Percentiles rank a stretch among this genome's conserved stretches.
Conservation (phyloP, 1,140 invertebrate species). For the Neodiprion virginianus region DNA sequence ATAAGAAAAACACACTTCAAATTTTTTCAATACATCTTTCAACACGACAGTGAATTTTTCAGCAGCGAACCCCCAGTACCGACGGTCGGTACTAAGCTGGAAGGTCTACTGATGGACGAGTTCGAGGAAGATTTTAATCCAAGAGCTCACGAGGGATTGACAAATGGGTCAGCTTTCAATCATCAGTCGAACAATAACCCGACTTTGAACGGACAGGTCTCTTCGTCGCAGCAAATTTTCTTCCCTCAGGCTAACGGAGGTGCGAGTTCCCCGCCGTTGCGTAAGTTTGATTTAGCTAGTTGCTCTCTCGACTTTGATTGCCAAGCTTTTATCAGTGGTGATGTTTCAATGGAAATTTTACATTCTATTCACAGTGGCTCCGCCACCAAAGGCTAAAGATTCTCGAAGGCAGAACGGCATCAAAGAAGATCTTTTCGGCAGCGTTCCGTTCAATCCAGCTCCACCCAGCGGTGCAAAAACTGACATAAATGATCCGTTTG, state of each 20-base stretch:
- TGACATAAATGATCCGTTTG: conserved; percentile 70
- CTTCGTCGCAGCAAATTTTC: conserved; percentile 43
- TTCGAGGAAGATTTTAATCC: conserved; percentile 82
- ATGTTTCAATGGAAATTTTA: conserved; percentile 9
- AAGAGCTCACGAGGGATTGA: conserved; percentile 71
- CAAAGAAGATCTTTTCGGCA: conserved; percentile 65
- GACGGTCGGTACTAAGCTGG: conserved; percentile 78
- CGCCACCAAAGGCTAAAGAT: conserved; percentile 80
- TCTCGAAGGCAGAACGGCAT: conserved; percentile 67
- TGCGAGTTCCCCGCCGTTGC: conserved; percentile 65
- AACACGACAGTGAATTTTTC: too few species aligned
- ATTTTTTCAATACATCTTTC: too few species aligned
- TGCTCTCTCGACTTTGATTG: conserved; percentile 1
- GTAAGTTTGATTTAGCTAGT: conserved; percentile 59
- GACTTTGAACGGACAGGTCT: conserved; percentile 50
- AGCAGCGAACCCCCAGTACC: conserved; percentile 61
- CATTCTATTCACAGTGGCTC: conserved; percentile 40
- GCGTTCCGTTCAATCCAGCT: conserved; percentile 65
- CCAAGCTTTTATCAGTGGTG: background rate
- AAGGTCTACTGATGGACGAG: conserved; percentile 83
- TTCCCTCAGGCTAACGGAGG: conserved; percentile 55
- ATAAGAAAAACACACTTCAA: too few species aligned
- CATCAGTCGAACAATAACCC: conserved; percentile 56
- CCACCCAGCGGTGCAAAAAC: conserved; percentile 55
- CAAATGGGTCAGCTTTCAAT: conserved; percentile 52